Conservation (phyloP, 2,113 vertebrate genomes). For the Osmerus mordax region DNA sequence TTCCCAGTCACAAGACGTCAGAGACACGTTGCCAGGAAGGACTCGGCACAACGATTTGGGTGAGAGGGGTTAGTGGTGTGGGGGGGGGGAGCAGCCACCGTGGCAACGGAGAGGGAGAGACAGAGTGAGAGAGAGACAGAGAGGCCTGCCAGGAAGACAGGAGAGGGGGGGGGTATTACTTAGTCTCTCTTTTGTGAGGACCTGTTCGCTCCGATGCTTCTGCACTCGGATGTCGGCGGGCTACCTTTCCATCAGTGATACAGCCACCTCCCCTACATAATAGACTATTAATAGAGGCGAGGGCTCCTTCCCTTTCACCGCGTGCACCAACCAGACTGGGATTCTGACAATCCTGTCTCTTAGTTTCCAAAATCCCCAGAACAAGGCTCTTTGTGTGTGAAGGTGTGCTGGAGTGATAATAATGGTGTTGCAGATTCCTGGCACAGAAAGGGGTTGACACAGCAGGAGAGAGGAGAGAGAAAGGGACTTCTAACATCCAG, state of each 20-base stretch:
- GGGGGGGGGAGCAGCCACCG: neutral
- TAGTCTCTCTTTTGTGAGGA: constrained; percentile 22
- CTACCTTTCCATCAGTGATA: constrained; percentile 52
- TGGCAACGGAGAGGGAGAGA: constrained; percentile 35
- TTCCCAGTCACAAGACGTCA: no score
- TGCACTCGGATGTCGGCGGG: constrained; percentile 53
- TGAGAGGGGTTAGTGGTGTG: neutral
- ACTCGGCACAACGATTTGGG: neutral
- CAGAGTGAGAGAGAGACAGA: constrained; percentile 33
- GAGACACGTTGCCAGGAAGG: no score
- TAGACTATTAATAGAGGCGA: constrained; percentile 65
- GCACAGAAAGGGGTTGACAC: no score
- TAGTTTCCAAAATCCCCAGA: constrained; percentile 35
- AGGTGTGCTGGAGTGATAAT: neutral
- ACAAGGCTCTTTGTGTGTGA: constrained; percentile 9
- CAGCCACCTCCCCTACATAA: constrained; percentile 64
- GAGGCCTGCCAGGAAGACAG: constrained; percentile 39
- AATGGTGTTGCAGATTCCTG: neutral
- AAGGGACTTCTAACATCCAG: no score
- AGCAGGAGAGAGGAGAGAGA: neutral
- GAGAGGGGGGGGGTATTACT: constrained; percentile 21
- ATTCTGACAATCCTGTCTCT: constrained; percentile 12
- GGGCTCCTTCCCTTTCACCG: constrained; percentile 53
- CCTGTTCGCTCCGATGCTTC: constrained; percentile 25
- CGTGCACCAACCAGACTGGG: constrained; percentile 11